Base-by-base conservation (phyloP, 2,888 invertebrate genomes). In the Blera fallax region DNA sequence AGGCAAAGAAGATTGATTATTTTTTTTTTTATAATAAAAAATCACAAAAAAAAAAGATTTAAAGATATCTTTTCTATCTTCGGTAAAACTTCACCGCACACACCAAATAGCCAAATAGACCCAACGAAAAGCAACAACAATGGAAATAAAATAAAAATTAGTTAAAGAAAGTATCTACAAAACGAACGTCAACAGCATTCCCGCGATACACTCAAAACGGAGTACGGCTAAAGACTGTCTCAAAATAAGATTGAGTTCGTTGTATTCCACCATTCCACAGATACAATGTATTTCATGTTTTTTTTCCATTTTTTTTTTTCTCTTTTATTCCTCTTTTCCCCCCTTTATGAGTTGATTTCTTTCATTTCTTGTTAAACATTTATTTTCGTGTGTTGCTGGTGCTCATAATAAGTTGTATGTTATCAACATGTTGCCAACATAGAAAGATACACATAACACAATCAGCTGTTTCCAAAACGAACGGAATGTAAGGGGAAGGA, bases 141-240 rank as follows among this genome's bases (percentile, higher is more conserved):
- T 70, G 29, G 43, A 81, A 85, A 74, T 70, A 58, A 76, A 85
- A 76, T 34, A 67, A 78, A n/a, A 84, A 80, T 69, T 85, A 67
- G 74, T 81, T 72, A 85, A 85, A 85, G 81, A 81, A 85, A 85
- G 81, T 80, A 81, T 85, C 85, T 85, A 85, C 81, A 76, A 81
- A 72, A 85, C 76, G 85, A 81, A 85, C 76, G 81, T 85, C 65
- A 72, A 72, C 67, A 77, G 50, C 91, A 91, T 90, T 90, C 90
- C 90, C 90, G 90, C 91, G 92, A 92, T 91, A 91, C 91, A 91
- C 90, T 91, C 92, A 90, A 91, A 91, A 90, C 92, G 91, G 90
- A 91, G 91, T 92, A 91, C 91, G 91, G 90, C 90, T 91, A 91
- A 92, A 92, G 92, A 92, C 92, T 92, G 92, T 91, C 91, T 91